phyloP scores from a whole-genome alignment of 2,888 invertebrate genomes.

The Reticulitermes lucifugus region DNA sequence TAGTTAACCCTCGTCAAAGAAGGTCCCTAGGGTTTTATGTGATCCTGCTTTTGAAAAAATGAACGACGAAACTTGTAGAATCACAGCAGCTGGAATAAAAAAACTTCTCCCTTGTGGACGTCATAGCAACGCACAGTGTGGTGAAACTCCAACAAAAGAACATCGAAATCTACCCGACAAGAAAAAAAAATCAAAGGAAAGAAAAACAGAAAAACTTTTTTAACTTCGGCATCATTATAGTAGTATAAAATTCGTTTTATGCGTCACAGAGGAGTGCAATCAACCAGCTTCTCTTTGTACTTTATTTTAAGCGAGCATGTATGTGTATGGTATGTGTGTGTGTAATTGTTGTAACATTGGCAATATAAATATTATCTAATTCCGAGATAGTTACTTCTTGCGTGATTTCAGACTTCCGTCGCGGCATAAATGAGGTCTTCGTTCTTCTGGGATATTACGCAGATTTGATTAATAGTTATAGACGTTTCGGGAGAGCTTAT shows the following conservation, averaged over 20 bases:
- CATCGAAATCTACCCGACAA: conserved; percentile 18
- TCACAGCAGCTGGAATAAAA: neutral
- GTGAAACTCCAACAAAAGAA: conserved; percentile 33
- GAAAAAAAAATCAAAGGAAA: conserved; percentile 15
- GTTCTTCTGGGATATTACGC: too few species aligned
- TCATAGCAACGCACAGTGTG: conserved; percentile 32
- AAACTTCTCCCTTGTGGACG: conserved; percentile 31
- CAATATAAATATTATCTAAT: too few species aligned
- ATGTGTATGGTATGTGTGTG: too few species aligned
- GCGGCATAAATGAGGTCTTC: too few species aligned
- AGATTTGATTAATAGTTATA: too few species aligned
- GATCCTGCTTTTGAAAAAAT: conserved; percentile 26
- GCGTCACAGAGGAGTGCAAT: neutral
- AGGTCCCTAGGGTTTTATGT: neutral
- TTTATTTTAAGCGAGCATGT: too few species aligned
- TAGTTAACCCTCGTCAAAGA: conserved; percentile 20
- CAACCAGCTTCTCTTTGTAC: too few species aligned
- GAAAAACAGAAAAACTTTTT: neutral
- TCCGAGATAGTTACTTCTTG: too few species aligned
- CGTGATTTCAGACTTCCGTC: too few species aligned
- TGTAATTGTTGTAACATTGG: too few species aligned
- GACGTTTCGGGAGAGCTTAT: too few species aligned
- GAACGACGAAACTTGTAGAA: conserved; percentile 33
- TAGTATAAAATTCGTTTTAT: neutral
- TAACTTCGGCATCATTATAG: conserved; percentile 12